Conservation (phyloP, 1,140 invertebrate species). For the Aphaenogaster ashmeadi region DNA sequence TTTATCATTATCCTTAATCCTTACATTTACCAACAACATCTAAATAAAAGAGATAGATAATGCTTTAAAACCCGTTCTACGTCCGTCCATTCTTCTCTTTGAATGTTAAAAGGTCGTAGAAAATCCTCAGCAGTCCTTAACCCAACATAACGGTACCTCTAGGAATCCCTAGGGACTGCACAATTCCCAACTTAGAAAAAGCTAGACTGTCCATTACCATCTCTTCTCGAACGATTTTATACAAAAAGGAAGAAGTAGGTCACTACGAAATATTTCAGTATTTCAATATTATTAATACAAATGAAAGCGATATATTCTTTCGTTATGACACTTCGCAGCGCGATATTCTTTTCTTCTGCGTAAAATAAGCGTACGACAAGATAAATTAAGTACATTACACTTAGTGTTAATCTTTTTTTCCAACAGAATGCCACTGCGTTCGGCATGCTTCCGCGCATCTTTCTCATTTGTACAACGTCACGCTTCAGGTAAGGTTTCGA, state of each 20-base stretch:
- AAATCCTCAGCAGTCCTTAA: neutral
- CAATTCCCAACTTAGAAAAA: neutral
- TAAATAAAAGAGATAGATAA: neutral
- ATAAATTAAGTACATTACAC: too few relatives aligned
- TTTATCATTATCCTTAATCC: neutral
- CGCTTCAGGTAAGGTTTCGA: neutral
- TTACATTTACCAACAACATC: neutral
- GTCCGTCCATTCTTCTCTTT: neutral
- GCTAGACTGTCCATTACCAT: neutral
- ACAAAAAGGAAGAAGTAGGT: neutral
- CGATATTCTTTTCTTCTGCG: neutral
- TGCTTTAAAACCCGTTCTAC: neutral
- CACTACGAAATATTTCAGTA: neutral
- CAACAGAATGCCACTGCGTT: neutral
- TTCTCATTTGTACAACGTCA: neutral
- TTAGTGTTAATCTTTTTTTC: neutral
- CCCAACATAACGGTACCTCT: neutral
- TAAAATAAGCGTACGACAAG: too few relatives aligned
- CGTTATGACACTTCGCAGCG: neutral
- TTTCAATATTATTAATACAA: neutral
- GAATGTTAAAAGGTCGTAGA: neutral
- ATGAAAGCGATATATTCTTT: neutral
- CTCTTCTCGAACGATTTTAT: neutral
- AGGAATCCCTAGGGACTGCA: too few relatives aligned
- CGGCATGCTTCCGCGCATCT: neutral